Percentiles rank a stretch among this genome's conserved stretches.
These are phyloP conservation scores for Apodemia hepburni DNA, from an alignment of 2,888 invertebrate species.

Conservation along the genomic window DNA sequence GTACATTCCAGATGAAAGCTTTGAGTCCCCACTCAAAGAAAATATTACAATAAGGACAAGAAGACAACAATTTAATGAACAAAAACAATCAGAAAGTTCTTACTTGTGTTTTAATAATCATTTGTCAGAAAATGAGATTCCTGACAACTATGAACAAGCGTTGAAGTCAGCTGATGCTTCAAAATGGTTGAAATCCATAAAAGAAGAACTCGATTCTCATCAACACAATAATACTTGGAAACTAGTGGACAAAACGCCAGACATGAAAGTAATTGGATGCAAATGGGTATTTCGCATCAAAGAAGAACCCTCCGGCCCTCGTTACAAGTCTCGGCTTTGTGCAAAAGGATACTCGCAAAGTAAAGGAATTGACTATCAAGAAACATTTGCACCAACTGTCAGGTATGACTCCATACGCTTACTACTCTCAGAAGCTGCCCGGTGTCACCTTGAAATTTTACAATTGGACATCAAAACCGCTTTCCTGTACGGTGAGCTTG, in stretches of 20 bases:
- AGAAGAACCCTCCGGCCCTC: not conserved
- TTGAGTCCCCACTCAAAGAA: not conserved
- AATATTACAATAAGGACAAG: conserved; percentile 12
- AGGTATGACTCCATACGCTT: conserved; percentile 16
- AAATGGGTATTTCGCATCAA: not conserved
- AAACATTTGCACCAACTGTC: not conserved
- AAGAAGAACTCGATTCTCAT: conserved; percentile 5
- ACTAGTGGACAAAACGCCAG: not conserved
- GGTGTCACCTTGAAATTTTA: conserved; percentile 26
- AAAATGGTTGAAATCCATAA: conserved; percentile 6
- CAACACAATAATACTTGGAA: not conserved
- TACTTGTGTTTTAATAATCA: not conserved
- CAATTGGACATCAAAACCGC: conserved; percentile 35
- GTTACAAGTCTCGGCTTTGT: not conserved
- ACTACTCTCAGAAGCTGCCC: conserved; percentile 30
- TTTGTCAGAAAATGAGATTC: not conserved
- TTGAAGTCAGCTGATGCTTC: not conserved
- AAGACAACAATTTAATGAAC: not conserved
- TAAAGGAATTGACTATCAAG: not conserved
- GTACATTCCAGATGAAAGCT: not conserved
- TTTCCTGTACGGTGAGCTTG: conserved; percentile 31
- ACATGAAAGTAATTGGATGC: not conserved
- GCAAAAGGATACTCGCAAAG: not conserved
- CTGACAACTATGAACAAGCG: not conserved
- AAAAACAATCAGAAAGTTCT: not conserved